Conservation (phyloP, 2,113 vertebrate species). For the Arenaria interpres region DNA sequence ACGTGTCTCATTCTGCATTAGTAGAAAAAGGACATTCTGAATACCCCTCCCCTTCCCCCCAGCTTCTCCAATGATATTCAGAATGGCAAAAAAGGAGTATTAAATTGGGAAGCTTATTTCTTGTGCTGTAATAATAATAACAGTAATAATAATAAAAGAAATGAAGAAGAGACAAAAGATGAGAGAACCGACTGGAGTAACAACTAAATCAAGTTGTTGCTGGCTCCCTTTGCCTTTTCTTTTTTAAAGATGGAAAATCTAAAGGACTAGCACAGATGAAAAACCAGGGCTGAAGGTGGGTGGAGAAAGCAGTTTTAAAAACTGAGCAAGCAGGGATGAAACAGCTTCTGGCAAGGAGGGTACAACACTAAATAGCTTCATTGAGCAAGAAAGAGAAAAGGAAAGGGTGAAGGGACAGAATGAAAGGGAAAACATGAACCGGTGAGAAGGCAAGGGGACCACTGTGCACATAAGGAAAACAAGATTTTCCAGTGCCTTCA, state of each 20-base stretch:
- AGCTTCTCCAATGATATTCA: background rate
- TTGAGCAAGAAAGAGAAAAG: background rate
- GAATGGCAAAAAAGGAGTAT: background rate
- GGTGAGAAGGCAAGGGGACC: background rate
- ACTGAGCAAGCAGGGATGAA: constrained; percentile 40
- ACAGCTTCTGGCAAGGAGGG: constrained; percentile 36
- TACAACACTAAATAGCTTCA: background rate
- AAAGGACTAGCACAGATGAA: background rate
- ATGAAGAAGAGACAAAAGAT: background rate
- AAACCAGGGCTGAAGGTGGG: constrained; percentile 17
- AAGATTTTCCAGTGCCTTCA: background rate
- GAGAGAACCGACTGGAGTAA: background rate
- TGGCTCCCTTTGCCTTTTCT: background rate
- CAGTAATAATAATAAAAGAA: background rate
- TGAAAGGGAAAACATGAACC: background rate
- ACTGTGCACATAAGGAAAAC: background rate
- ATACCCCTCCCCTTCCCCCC: background rate
- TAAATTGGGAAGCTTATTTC: background rate
- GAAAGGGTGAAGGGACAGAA: background rate
- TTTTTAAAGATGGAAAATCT: background rate
- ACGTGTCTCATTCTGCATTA: background rate
- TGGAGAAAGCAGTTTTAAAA: constrained; percentile 16
- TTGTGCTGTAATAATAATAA: background rate
- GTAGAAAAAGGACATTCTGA: background rate
- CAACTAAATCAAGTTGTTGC: background rate